Conservation (phyloP, 2,888 invertebrate genomes). For the Seira sanloemensis region DNA sequence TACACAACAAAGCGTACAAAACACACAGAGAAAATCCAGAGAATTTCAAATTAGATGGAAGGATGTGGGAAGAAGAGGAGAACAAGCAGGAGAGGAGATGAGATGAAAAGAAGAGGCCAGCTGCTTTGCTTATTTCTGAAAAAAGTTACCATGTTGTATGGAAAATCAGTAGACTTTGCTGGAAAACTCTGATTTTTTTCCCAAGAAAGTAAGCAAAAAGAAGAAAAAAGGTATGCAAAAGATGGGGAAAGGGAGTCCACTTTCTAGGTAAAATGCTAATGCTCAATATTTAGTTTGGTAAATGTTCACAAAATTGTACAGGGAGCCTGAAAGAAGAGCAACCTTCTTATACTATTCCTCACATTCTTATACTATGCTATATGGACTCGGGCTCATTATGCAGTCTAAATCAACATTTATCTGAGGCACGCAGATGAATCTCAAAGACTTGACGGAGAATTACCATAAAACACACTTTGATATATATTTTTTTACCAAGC, state of each 20-base stretch:
- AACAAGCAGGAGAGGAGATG: too few relatives aligned
- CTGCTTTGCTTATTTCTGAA: conserved; percentile 49
- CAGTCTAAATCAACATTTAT: conserved; percentile 33
- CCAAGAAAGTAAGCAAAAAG: conserved; percentile 18
- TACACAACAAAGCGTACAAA: conserved; percentile 16
- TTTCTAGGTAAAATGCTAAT: not conserved
- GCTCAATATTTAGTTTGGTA: conserved; percentile 46
- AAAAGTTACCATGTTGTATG: conserved; percentile 18
- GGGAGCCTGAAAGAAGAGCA: not conserved
- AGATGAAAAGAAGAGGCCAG: conserved; percentile 39
- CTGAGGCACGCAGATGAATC: conserved; percentile 37
- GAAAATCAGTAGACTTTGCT: conserved; percentile 30
- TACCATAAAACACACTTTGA: conserved; percentile 23
- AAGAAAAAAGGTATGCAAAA: conserved; percentile 47
- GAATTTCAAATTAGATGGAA: conserved; percentile 51
- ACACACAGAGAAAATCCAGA: conserved; percentile 39
- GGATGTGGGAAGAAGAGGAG: conserved; percentile 53
- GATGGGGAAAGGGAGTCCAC: conserved; percentile 35
- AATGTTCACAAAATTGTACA: conserved; percentile 11
- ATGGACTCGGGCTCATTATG: conserved; percentile 27
- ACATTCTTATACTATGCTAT: not conserved
- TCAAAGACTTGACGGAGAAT: conserved; percentile 7
- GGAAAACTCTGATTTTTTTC: conserved; percentile 51
- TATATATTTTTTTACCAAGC: not conserved
- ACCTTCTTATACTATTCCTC: not conserved